Conservation (phyloP, 2,888 invertebrate genomes). For the Podabrus alpinus region DNA sequence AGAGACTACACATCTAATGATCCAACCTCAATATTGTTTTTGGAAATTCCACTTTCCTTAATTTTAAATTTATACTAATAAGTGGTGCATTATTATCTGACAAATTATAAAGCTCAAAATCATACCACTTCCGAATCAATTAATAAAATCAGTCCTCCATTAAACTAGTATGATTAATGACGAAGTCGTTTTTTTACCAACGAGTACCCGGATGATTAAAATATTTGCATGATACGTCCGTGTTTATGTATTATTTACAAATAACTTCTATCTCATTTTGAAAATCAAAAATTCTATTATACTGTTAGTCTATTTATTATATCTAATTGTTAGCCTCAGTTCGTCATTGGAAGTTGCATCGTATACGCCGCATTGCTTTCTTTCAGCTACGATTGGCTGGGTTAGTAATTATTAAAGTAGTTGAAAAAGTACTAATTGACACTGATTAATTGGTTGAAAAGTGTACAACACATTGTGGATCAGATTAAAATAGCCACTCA, state of each 20-base stretch:
- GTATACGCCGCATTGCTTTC: too few species aligned
- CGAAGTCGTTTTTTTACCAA: not conserved
- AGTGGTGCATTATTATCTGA: not conserved
- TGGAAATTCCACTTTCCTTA: not conserved
- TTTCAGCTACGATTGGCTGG: not conserved
- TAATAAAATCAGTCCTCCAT: not conserved
- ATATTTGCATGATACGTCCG: not conserved
- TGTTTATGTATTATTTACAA: not conserved
- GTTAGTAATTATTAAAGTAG: not conserved
- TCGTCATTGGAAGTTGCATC: not conserved
- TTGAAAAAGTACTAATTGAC: not conserved
- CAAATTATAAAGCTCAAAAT: not conserved
- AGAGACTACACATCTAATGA: not conserved
- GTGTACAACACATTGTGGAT: not conserved
- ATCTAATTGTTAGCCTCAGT: not conserved
- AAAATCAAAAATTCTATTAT: not conserved
- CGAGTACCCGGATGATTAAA: not conserved
- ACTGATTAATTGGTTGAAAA: not conserved
- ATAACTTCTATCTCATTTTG: not conserved
- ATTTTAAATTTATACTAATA: not conserved
- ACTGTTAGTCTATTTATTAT: not conserved
- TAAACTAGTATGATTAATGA: not conserved
- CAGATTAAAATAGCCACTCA: not conserved
- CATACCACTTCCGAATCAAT: not conserved
- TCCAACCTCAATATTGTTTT: not conserved